Evolutionary conservation across 2,888 invertebrate genomes (phyloP).

Genomic region (Tenthredo livida): DNA sequence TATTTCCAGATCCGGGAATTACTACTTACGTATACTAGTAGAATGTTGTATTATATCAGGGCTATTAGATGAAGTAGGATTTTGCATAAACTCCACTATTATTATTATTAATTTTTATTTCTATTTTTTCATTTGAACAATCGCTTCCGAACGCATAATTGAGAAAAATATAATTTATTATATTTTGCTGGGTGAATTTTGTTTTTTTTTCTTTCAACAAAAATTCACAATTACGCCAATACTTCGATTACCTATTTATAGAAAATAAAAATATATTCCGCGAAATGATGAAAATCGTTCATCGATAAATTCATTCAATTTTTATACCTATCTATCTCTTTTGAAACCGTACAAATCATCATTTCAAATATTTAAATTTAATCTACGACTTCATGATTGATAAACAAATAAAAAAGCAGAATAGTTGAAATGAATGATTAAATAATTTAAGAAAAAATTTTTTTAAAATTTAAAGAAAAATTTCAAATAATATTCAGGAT

Average conservation of each 20-base stretch:
- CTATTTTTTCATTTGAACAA: background rate
- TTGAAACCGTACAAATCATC: background rate
- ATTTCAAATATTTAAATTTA: background rate
- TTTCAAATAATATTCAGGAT: background rate
- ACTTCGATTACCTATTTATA: background rate
- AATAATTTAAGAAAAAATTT: slow-evolving; percentile 51
- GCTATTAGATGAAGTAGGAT: background rate
- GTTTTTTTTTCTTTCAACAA: too few species aligned
- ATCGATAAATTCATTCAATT: background rate
- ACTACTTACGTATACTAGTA: background rate
- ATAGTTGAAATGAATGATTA: slow-evolving; percentile 52
- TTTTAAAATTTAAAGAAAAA: too few species aligned
- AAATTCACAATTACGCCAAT: too few species aligned
- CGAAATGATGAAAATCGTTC: background rate
- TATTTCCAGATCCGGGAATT: background rate
- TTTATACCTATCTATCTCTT: too few species aligned
- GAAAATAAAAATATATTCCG: background rate
- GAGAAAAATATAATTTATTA: background rate
- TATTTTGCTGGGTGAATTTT: background rate
- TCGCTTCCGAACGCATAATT: background rate
- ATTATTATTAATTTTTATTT: too few species aligned
- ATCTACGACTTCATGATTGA: background rate
- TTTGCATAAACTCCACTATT: background rate
- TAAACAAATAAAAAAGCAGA: slow-evolving; percentile 1
- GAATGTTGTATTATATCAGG: background rate